These are phyloP conservation scores for Diaprepes abbreviatus DNA, from an alignment of 2,888 invertebrate genomes.

Conservation along the genomic window DNA sequence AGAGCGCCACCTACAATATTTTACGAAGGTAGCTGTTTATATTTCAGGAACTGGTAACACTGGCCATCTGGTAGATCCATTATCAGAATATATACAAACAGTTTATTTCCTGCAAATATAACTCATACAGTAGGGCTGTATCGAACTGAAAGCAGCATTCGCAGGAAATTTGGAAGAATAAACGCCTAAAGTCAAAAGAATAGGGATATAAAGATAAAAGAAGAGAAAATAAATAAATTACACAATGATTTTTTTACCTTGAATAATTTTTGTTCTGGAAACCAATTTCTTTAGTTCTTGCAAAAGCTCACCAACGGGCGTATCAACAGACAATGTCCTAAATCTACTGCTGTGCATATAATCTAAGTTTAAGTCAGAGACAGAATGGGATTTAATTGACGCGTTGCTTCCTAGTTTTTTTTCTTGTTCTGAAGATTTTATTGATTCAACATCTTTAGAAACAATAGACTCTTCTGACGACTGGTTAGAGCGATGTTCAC, in stretches of 20 bases:
- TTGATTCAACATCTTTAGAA: not conserved
- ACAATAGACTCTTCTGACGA: conserved; percentile 5
- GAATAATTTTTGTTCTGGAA: conserved; percentile 12
- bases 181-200: no score
- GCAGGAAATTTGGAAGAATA: no score
- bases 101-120: no score
- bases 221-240: no score
- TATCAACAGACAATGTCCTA: conserved; percentile 1
- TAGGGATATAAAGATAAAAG: no score
- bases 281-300: conserved; percentile 2
- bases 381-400: conserved; percentile 8
- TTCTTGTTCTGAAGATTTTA: not conserved
- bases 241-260: conserved; percentile 16
- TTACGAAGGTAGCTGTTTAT: no score
- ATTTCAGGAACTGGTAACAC: no score
- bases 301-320: conserved; percentile 1
- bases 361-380: conserved; percentile 26
- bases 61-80: no score
- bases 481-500: not conserved
- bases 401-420: not conserved
- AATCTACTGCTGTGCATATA: conserved; percentile 15
- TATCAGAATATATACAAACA: no score
- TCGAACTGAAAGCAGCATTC: no score
- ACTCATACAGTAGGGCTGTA: no score
- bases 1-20: no score